These are phyloP conservation scores for Thryonomys swinderianus DNA, from an alignment of 2,113 vertebrate species.

Conservation along the genomic window DNA sequence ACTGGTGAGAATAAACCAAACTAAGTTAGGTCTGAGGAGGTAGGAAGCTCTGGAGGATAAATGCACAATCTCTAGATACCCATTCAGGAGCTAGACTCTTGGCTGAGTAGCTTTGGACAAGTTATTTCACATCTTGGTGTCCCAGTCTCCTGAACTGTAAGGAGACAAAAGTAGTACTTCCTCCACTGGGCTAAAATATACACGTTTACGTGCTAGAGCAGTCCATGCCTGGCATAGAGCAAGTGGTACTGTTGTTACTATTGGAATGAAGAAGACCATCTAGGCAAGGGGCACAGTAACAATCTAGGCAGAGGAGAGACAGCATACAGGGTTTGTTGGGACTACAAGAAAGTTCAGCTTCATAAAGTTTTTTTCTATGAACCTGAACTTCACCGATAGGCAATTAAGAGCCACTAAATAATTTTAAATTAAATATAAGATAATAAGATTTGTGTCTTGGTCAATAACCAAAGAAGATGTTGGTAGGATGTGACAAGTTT, in stretches of 20 bases:
- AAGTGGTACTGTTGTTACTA: constrained; percentile 33
- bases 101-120: constrained; percentile 35
- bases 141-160: constrained; percentile 66
- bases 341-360: neutral
- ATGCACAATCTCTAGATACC: neutral
- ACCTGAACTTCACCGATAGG: neutral
- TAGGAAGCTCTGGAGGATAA: neutral
- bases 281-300: neutral
- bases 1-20: neutral
- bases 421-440: neutral
- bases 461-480: constrained; percentile 26
- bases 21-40: neutral
- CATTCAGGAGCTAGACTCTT: constrained; percentile 41
- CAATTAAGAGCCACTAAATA: neutral
- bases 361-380: neutral
- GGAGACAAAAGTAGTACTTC: constrained; percentile 62
- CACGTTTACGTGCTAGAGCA: constrained; percentile 32
- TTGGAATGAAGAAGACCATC: constrained; percentile 27
- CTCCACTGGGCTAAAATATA: constrained; percentile 47
- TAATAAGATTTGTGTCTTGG: neutral
- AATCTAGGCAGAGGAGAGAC: neutral
- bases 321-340: neutral
- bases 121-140: constrained; percentile 54
- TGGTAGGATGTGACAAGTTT: neutral
- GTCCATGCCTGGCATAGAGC: neutral